phyloP scores from a whole-genome alignment of 37 sponge, comb jelly and placozoan genomes.

The Bolinopsis microptera region DNA sequence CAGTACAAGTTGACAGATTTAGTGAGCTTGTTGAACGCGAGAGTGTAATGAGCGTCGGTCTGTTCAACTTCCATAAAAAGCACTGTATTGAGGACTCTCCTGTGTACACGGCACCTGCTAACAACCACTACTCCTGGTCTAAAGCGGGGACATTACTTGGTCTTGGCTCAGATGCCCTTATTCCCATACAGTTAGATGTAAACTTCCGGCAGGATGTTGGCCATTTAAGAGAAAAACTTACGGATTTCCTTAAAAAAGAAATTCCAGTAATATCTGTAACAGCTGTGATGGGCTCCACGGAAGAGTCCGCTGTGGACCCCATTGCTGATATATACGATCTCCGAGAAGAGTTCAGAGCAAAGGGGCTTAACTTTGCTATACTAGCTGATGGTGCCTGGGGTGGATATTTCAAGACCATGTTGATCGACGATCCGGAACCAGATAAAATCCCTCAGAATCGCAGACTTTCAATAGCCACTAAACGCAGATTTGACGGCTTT shows the following conservation, averaged over 20 bases:
- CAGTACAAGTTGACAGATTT: neutral
- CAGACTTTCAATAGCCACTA: neutral
- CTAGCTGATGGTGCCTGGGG: slow-evolving; percentile 67
- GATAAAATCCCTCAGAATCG: too few relatives aligned
- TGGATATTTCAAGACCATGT: slow-evolving; percentile 62
- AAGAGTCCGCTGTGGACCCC: neutral
- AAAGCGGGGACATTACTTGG: slow-evolving; percentile 64
- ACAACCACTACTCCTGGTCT: slow-evolving; percentile 67
- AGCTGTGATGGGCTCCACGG: slow-evolving; percentile 61
- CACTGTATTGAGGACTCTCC: slow-evolving; percentile 1
- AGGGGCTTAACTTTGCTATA: slow-evolving; percentile 52
- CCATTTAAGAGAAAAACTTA: slow-evolving; percentile 1
- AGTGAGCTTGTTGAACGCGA: neutral
- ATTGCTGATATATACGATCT: neutral
- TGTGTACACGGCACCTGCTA: slow-evolving; percentile 48
- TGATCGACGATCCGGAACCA: neutral
- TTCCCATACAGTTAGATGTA: slow-evolving; percentile 30
- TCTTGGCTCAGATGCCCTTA: slow-evolving; percentile 14
- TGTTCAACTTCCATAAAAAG: neutral
- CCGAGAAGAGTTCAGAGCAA: neutral
- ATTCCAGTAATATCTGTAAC: slow-evolving; percentile 23
- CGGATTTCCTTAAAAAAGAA: neutral
- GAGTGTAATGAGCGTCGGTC: neutral
- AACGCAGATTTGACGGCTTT: slow-evolving; percentile 7
- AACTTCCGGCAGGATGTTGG: slow-evolving; percentile 45